These are phyloP conservation scores for Pteronura brasiliensis DNA, from an alignment of 2,113 vertebrate species.

Conservation along the genomic window DNA sequence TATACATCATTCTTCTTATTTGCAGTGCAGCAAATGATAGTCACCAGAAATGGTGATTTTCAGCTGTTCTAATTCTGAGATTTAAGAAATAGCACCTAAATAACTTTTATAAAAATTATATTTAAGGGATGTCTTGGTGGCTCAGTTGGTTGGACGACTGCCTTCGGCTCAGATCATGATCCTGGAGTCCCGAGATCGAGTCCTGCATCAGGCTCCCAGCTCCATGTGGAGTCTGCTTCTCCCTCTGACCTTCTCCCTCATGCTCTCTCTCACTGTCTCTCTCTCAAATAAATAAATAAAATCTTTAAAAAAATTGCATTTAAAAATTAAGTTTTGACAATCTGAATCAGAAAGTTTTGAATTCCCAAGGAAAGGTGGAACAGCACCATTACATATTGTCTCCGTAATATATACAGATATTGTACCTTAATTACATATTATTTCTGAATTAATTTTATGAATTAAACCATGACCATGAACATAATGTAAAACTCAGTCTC, in stretches of 20 bases:
- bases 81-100: not conserved
- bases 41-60: not conserved
- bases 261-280: no score
- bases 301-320: not conserved
- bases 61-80: not conserved
- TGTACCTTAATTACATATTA: not conserved
- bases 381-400: not conserved
- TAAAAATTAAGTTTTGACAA: not conserved
- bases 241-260: no score
- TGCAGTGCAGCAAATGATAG: not conserved
- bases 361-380: not conserved
- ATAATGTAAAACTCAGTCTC: not conserved
- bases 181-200: no score
- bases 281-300: no score
- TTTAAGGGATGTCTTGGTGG: no score
- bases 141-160: no score
- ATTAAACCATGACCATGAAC: not conserved
- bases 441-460: conserved; percentile 10
- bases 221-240: no score
- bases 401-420: not conserved
- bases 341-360: conserved; percentile 10
- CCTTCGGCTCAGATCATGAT: no score
- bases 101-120: not conserved
- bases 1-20: not conserved
- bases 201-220: no score